These are phyloP conservation scores for Elaphurus davidianus DNA, from an alignment of 2,113 vertebrate genomes.

Conservation along the genomic window DNA sequence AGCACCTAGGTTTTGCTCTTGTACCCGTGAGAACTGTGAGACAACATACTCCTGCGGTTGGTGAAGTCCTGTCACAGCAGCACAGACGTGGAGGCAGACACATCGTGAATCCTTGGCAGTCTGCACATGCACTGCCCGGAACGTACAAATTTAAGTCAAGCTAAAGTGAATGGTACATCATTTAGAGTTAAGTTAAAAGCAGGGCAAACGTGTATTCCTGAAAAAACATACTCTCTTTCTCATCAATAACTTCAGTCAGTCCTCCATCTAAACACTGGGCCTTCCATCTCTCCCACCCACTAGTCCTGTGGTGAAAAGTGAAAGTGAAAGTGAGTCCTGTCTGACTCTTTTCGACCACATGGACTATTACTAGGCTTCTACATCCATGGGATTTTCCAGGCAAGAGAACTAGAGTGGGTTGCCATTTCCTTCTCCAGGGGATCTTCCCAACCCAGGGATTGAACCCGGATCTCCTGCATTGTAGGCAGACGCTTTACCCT, in stretches of 20 bases:
- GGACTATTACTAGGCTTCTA: not conserved
- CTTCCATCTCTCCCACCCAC: fast-evolving
- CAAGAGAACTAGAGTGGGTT: not conserved
- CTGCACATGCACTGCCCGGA: not conserved
- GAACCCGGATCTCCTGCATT: fast-evolving
- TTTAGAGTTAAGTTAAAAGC: not conserved
- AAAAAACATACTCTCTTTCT: not conserved
- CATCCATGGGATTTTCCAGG: not conserved
- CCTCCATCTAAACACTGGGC: not conserved
- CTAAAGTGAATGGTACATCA: not conserved
- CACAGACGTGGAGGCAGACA: not conserved
- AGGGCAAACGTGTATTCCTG: not conserved
- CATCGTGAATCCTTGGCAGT: not conserved
- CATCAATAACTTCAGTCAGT: not conserved
- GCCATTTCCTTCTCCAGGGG: not conserved
- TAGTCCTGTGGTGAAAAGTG: fast-evolving
- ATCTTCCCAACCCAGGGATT: not conserved
- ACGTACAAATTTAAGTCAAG: not conserved
- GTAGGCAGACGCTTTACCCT: fast-evolving
- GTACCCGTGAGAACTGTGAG: not conserved
- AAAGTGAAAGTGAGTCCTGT: not conserved
- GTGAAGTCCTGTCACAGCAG: not conserved
- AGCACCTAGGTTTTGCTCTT: not conserved
- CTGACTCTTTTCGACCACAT: not conserved
- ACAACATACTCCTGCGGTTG: not conserved